Evolutionary conservation across 1,140 invertebrate species (phyloP).

Genomic region (Pachyrhynchus sulphureomaculatus): DNA sequence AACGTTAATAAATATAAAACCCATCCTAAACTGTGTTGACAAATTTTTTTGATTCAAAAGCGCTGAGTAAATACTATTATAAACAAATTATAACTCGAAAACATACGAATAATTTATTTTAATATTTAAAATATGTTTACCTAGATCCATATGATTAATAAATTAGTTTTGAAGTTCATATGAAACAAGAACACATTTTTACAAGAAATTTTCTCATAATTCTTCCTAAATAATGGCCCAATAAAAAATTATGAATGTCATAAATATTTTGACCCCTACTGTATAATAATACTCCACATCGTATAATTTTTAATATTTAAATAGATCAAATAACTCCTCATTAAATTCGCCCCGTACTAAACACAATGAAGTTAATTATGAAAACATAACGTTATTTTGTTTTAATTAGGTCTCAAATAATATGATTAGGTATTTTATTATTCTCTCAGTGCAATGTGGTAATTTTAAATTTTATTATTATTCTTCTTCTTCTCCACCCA

Average conservation of each 20-base stretch:
- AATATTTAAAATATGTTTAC: too few species aligned
- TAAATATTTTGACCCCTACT: not conserved
- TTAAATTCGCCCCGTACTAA: not conserved
- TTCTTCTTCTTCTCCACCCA: too few species aligned
- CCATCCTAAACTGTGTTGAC: too few species aligned
- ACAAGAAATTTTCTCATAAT: not conserved
- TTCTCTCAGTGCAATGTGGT: not conserved
- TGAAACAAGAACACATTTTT: too few species aligned
- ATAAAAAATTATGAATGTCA: not conserved
- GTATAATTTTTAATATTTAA: slow-evolving; percentile 13
- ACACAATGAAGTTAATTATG: slow-evolving; percentile 13
- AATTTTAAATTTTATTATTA: too few species aligned
- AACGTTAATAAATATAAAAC: too few species aligned
- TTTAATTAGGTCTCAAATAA: slow-evolving; percentile 4
- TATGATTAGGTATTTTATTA: not conserved
- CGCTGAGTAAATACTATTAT: too few species aligned
- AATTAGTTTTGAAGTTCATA: too few species aligned
- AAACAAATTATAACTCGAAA: too few species aligned
- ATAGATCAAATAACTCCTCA: slow-evolving; percentile 14
- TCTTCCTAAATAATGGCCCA: not conserved
- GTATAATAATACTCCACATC: slow-evolving; percentile 3
- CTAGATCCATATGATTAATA: too few species aligned
- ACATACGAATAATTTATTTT: too few species aligned
- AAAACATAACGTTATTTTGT: slow-evolving; percentile 13
- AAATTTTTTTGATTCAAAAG: too few species aligned